A percentile compares a stretch with the other conserved stretches of the same genome.
Evolutionary conservation across 1,140 invertebrate genomes (phyloP).

Genomic region (Drosophila pruinosa): DNA sequence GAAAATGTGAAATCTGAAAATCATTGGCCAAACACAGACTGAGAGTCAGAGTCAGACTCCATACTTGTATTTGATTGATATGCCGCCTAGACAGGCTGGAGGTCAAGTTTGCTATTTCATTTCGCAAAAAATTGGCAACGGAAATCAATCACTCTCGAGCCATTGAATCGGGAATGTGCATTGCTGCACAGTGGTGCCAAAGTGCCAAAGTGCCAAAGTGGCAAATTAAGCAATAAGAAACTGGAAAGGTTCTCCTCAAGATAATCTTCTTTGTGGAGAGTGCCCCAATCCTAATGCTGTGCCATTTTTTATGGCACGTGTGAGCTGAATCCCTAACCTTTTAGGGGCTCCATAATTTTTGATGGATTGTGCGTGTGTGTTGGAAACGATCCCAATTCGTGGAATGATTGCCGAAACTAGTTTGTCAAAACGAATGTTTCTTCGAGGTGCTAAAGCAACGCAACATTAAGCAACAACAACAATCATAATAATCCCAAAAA

Average conservation of each 20-base stretch:
- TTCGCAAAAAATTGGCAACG: slow-evolving; percentile 13
- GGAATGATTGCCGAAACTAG: slow-evolving; percentile 65
- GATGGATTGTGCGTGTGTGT: slow-evolving; percentile 54
- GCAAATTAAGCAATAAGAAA: too few species aligned
- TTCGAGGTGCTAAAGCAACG: slow-evolving; percentile 62
- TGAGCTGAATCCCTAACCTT: slow-evolving; percentile 22
- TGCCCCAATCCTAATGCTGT: background rate
- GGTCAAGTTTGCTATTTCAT: slow-evolving; percentile 48
- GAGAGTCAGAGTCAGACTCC: background rate
- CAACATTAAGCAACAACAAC: slow-evolving; percentile 9
- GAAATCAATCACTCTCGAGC: slow-evolving; percentile 68
- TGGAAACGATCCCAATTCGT: slow-evolving; percentile 43
- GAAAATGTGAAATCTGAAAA: slow-evolving; percentile 53
- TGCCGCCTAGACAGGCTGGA: slow-evolving; percentile 63
- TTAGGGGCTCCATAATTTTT: slow-evolving; percentile 56
- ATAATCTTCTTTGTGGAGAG: background rate
- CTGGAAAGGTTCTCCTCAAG: too few species aligned
- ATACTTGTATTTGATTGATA: slow-evolving; percentile 69
- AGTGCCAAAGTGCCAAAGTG: background rate
- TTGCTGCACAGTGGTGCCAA: slow-evolving; percentile 24
- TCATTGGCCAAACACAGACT: slow-evolving; percentile 36
- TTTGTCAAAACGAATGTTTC: slow-evolving; percentile 45
- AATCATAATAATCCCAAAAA: slow-evolving; percentile 22
- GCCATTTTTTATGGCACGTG: slow-evolving; percentile 29
- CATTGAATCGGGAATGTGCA: slow-evolving; percentile 34